Evolutionary conservation across 1,140 invertebrate genomes (phyloP).

Genomic region (Ladona fulva): DNA sequence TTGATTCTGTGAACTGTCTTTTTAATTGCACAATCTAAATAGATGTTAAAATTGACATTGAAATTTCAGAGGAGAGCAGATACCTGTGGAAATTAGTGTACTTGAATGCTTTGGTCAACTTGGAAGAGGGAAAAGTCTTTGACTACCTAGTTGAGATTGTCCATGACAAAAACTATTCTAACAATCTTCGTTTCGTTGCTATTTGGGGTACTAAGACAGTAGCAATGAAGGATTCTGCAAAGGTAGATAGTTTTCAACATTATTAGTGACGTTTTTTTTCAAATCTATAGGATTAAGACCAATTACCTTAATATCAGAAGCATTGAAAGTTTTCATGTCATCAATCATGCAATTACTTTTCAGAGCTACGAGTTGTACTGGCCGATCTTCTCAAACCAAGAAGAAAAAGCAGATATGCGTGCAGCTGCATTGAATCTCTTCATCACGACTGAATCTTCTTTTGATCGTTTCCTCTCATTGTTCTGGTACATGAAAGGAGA

Average conservation of each 20-base stretch:
- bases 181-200: background rate
- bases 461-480: background rate
- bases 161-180: background rate
- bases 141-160: background rate
- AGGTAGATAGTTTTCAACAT: background rate
- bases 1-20: too few relatives aligned
- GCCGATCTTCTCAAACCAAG: background rate
- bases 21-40: too few relatives aligned
- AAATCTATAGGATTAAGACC: too few relatives aligned
- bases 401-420: background rate
- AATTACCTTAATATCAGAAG: too few relatives aligned
- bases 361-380: background rate
- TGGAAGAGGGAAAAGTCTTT: background rate
- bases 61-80: too few relatives aligned
- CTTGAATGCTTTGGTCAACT: background rate
- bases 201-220: background rate
- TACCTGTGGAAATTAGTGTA: background rate
- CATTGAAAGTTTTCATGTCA: background rate
- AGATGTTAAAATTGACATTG: too few relatives aligned
- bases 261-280: too few relatives aligned
- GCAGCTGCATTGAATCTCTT: background rate
- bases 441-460: background rate
- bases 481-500: background rate
- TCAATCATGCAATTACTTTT: background rate
- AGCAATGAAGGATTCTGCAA: background rate